A percentile compares a stretch with the other conserved stretches of the same genome.
These are phyloP conservation scores for Podargus strigoides DNA, from an alignment of 2,797 vertebrate species.

Conservation along the genomic window DNA sequence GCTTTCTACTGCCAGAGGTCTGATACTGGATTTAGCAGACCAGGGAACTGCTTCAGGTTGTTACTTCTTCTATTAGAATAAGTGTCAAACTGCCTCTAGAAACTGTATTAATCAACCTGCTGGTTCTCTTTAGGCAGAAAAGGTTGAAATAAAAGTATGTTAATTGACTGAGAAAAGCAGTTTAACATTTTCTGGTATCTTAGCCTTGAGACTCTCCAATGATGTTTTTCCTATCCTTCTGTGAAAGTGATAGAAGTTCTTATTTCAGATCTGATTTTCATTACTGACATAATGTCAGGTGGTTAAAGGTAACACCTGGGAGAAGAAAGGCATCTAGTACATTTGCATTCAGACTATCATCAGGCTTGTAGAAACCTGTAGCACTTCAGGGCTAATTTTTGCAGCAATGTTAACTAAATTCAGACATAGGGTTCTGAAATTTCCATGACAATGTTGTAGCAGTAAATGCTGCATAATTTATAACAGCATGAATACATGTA, in stretches of 20 bases:
- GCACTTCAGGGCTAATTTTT: slow-evolving; percentile 18
- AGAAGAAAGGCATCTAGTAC: slow-evolving; percentile 19
- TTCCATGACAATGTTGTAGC: slow-evolving; percentile 15
- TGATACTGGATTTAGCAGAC: not conserved
- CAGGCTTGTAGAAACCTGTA: not conserved
- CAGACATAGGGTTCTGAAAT: slow-evolving; percentile 20
- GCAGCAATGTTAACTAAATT: slow-evolving; percentile 10
- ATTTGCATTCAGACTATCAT: slow-evolving; percentile 37
- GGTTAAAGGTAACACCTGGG: slow-evolving; percentile 15
- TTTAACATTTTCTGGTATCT: not conserved
- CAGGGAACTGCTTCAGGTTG: not conserved
- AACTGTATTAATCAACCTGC: not conserved
- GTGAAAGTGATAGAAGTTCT: slow-evolving; percentile 13
- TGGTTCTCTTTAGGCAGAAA: not conserved
- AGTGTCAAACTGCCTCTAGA: not conserved
- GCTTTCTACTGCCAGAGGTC: not conserved
- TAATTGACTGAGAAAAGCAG: not conserved
- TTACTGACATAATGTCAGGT: slow-evolving; percentile 34
- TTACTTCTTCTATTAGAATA: not conserved
- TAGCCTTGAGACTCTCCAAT: not conserved
- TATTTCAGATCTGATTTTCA: slow-evolving; percentile 19
- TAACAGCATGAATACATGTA: slow-evolving; percentile 1
- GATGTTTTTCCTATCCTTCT: not conserved
- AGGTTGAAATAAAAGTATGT: not conserved
- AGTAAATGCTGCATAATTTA: slow-evolving; percentile 11